Percentiles rank a stretch among this genome's conserved stretches.
These are phyloP conservation scores for Microctenopoma lineatum DNA, from an alignment of 2,797 vertebrate species.

Conservation along the genomic window DNA sequence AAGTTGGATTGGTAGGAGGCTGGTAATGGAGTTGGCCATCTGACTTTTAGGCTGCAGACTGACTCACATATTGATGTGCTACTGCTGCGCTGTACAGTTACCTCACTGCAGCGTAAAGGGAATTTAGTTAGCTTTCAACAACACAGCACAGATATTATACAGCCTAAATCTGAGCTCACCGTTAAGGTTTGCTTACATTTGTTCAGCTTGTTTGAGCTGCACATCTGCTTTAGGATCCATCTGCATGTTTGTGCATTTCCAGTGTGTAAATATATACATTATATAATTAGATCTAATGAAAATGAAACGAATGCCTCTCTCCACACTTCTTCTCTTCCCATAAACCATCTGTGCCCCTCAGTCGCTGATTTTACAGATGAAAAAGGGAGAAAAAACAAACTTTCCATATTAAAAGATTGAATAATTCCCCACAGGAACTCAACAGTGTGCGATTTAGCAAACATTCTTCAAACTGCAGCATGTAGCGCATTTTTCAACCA, in stretches of 20 bases:
- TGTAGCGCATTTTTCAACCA: neutral
- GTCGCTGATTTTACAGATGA: neutral
- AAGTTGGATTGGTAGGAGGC: slow-evolving; percentile 32
- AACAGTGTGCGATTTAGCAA: neutral
- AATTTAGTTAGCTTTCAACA: neutral
- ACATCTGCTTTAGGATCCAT: neutral
- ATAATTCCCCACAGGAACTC: neutral
- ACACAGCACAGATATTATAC: neutral
- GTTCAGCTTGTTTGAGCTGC: neutral
- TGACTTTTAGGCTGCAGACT: slow-evolving; percentile 38
- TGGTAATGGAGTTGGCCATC: slow-evolving; percentile 51
- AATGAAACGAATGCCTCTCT: neutral
- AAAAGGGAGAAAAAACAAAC: neutral
- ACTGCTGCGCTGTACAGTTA: slow-evolving; percentile 18
- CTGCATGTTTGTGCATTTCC: neutral
- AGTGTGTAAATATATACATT: neutral
- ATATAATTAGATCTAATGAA: neutral
- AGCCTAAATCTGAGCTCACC: neutral
- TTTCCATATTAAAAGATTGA: neutral
- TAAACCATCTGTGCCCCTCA: neutral
- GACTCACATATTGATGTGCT: slow-evolving; percentile 49
- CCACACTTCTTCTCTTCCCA: neutral
- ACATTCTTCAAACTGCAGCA: neutral
- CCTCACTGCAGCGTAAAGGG: slow-evolving; percentile 11
- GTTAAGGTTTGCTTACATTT: neutral